Percentiles rank a stretch among this genome's conserved stretches.
Conservation (phyloP, 2,113 vertebrate genomes). For the Ailurus styani region DNA sequence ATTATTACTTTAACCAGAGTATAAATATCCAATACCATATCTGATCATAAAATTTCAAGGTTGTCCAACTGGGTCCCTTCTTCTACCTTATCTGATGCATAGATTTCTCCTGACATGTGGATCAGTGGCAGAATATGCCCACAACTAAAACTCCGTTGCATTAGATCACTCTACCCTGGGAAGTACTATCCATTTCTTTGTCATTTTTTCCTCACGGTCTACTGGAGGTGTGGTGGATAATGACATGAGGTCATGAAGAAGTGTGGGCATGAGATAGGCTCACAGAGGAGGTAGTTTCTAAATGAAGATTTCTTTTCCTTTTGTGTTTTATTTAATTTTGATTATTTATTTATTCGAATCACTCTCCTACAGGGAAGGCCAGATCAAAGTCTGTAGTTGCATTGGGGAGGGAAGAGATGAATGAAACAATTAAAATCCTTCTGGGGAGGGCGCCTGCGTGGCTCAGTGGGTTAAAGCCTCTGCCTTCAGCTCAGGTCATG, state of each 20-base stretch:
- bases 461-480: too few relatives aligned
- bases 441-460: too few relatives aligned
- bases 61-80: not conserved
- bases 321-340: constrained; percentile 9
- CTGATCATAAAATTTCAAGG: not conserved
- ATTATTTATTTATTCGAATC: constrained; percentile 24
- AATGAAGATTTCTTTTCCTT: not conserved
- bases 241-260: not conserved
- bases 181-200: not conserved
- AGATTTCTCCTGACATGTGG: not conserved
- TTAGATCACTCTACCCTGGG: not conserved
- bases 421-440: not conserved
- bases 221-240: not conserved
- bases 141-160: not conserved
- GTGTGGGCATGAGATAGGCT: not conserved
- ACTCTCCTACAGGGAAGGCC: not conserved
- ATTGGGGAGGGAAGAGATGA: not conserved
- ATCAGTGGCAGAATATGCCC: not conserved
- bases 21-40: not conserved
- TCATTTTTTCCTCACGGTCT: not conserved
- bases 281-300: not conserved
- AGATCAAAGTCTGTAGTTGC: not conserved
- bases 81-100: not conserved
- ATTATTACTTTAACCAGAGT: not conserved
- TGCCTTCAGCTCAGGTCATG: too few relatives aligned